phyloP scores from a whole-genome alignment of 2,797 vertebrate species.

The Sebastes miniatus region DNA sequence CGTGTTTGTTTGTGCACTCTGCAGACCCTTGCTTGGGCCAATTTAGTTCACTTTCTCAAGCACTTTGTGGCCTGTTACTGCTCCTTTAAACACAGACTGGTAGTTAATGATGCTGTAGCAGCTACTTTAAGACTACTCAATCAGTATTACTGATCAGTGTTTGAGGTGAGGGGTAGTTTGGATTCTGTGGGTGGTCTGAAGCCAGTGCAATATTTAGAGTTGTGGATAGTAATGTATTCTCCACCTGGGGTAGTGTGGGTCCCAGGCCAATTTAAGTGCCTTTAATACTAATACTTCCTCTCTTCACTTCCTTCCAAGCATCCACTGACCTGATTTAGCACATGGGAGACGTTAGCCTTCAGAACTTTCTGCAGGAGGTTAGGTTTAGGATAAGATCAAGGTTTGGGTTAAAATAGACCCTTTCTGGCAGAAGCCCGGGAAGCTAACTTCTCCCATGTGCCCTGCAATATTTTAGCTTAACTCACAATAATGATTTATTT shows the following conservation, averaged over 20 bases:
- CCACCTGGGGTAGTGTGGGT: not conserved
- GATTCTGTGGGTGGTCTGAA: not conserved
- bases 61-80: not conserved
- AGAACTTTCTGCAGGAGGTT: not conserved
- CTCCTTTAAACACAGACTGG: constrained; percentile 4
- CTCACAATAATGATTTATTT: not conserved
- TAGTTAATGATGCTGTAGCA: not conserved
- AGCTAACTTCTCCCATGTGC: not conserved
- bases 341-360: not conserved
- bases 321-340: not conserved
- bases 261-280: not conserved
- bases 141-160: not conserved
- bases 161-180: not conserved
- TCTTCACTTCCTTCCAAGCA: not conserved
- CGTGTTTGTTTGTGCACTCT: not conserved
- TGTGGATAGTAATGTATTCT: not conserved
- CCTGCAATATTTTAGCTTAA: not conserved
- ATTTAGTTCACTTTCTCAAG: constrained; percentile 10
- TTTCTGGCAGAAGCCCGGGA: not conserved
- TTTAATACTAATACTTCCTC: not conserved
- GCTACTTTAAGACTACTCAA: not conserved
- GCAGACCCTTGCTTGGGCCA: not conserved
- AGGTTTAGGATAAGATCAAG: not conserved
- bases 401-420: not conserved
- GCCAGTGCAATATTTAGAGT: not conserved